Evolutionary conservation across 30 jellyfish, hydroid and myxozoan species (phyloP).

Genomic region (Cassiopea andromeda): DNA sequence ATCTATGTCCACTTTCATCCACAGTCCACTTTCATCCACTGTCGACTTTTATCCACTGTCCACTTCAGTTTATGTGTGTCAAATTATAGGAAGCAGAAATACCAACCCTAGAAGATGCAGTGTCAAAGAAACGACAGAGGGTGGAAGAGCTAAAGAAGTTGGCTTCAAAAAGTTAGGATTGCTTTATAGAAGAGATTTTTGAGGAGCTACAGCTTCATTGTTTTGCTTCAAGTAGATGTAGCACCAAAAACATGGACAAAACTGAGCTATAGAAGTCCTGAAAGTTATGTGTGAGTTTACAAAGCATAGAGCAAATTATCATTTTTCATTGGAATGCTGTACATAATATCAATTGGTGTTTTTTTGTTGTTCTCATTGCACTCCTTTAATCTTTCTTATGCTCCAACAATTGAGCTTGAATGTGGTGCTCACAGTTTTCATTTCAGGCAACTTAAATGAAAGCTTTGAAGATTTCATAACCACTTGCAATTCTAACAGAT

Average conservation of each 20-base stretch:
- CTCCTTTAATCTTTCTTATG: no score
- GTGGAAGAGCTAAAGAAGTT: conserved; percentile 53
- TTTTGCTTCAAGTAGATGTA: conserved; percentile 1
- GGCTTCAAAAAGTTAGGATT: conserved; percentile 20
- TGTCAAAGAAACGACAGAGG: conserved; percentile 22
- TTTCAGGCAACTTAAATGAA: no score
- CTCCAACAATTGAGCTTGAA: no score
- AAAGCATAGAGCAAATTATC: not conserved
- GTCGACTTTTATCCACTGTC: no score
- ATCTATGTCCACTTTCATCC: no score
- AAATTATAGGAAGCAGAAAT: conserved; percentile 29
- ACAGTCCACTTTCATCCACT: no score
- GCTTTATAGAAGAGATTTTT: not conserved
- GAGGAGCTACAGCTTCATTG: not conserved
- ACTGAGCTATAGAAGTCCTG: not conserved
- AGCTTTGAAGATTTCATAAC: no score
- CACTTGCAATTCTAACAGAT: no score
- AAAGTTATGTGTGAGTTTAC: not conserved
- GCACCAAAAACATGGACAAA: not conserved
- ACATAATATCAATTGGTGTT: not conserved
- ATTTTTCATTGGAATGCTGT: not conserved
- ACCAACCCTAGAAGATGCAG: conserved; percentile 35
- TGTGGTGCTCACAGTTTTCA: no score
- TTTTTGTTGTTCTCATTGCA: not conserved
- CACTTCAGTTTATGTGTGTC: no score